A percentile compares a stretch with the other conserved stretches of the same genome.
Conservation (phyloP, 1,140 invertebrate species). For the Dinothrombium tinctorium region DNA sequence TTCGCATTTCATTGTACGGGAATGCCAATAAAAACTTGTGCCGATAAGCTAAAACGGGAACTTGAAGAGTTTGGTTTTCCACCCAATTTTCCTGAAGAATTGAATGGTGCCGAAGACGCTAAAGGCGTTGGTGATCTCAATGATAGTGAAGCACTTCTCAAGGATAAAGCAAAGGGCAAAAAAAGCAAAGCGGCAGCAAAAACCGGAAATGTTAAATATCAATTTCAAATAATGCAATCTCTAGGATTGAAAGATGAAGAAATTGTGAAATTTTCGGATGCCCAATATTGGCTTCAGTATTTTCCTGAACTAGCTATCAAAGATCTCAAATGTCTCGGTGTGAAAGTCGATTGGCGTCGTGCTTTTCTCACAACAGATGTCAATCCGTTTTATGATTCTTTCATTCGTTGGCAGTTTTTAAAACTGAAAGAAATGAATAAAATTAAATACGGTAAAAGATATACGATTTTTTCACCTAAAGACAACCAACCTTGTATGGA, state of each 20-base stretch:
- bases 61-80: slow-evolving; percentile 77
- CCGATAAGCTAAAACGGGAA: slow-evolving; percentile 88
- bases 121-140: slow-evolving; percentile 24
- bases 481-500: slow-evolving; percentile 99
- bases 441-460: slow-evolving; percentile 87
- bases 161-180: slow-evolving; percentile 92
- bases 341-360: slow-evolving; percentile 87
- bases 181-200: slow-evolving; percentile 97
- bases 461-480: slow-evolving; percentile 86
- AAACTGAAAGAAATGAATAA: slow-evolving; percentile 65
- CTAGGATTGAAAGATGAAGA: slow-evolving; percentile 70
- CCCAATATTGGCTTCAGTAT: slow-evolving; percentile 75
- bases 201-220: slow-evolving; percentile 61
- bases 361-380: slow-evolving; percentile 93
- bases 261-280: slow-evolving; percentile 76
- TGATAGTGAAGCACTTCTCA: slow-evolving; percentile 35
- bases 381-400: slow-evolving; percentile 94
- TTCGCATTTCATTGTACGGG: slow-evolving; percentile 98
- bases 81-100: slow-evolving; percentile 54
- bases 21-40: slow-evolving; percentile 88
- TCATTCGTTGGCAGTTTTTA: slow-evolving; percentile 88
- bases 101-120: slow-evolving; percentile 23
- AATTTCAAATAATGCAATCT: slow-evolving; percentile 97
- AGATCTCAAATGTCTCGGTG: slow-evolving; percentile 66
- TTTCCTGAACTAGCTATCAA: slow-evolving; percentile 71